Evolutionary conservation across 1,140 invertebrate genomes (phyloP).

Genomic region (Drosophila nikananu): DNA sequence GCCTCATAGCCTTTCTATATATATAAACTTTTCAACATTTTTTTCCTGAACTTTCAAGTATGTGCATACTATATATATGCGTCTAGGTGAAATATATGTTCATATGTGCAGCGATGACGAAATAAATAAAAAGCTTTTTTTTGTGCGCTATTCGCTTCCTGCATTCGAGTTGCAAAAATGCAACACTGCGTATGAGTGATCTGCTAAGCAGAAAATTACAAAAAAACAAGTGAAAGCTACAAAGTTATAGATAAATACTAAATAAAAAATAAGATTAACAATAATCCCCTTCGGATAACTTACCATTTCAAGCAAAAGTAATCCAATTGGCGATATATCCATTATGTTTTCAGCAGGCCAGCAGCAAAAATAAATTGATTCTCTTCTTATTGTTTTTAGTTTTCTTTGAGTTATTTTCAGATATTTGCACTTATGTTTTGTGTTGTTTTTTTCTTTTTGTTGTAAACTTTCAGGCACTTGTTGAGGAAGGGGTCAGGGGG

Average conservation of each 20-base stretch:
- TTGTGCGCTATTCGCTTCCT: constrained; percentile 56
- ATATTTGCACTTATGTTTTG: constrained; percentile 26
- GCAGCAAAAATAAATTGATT: constrained; percentile 11
- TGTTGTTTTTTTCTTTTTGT: constrained; percentile 16
- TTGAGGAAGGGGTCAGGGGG: constrained; percentile 5
- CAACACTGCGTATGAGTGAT: constrained; percentile 78
- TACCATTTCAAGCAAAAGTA: constrained; percentile 72
- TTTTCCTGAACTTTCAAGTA: constrained; percentile 61
- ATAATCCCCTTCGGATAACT: constrained; percentile 4
- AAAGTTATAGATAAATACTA: neutral
- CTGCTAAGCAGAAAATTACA: constrained; percentile 7
- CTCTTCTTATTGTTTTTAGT: constrained; percentile 35
- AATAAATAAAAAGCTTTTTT: constrained; percentile 69
- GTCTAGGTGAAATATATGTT: constrained; percentile 36
- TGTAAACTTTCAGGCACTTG: constrained; percentile 58
- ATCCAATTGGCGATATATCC: constrained; percentile 77
- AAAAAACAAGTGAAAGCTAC: neutral
- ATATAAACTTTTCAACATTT: constrained; percentile 34
- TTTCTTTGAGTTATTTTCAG: constrained; percentile 17
- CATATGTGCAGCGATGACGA: constrained; percentile 60
- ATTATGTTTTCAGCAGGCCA: constrained; percentile 59
- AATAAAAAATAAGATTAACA: neutral
- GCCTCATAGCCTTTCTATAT: neutral
- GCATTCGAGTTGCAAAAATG: constrained; percentile 58
- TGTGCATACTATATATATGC: constrained; percentile 3